Percentiles rank a stretch among this genome's conserved stretches.
Conservation (phyloP, 2,888 invertebrate species). For the Thalpophila matura region DNA sequence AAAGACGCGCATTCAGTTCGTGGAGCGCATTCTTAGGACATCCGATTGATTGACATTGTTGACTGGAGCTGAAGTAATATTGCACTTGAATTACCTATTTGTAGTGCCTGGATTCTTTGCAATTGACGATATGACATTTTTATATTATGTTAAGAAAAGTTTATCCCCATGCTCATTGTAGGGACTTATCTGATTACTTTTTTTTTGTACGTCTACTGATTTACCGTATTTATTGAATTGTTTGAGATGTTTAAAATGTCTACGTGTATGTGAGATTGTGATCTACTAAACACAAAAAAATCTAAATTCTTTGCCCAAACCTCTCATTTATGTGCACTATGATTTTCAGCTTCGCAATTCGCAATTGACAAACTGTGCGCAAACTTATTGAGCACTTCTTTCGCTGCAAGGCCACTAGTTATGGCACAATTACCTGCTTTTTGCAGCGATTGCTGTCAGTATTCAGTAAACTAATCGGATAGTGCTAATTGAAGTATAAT, state of each 20-base stretch:
- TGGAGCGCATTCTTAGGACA: constrained; percentile 38
- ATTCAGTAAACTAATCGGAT: constrained; percentile 30
- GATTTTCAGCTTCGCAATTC: background rate
- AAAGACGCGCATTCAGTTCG: constrained; percentile 11
- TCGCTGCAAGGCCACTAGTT: constrained; percentile 24
- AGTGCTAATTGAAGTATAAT: constrained; percentile 58
- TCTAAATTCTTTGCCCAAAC: no score
- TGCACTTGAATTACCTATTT: background rate
- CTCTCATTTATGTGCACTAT: no score
- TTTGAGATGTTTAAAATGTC: no score
- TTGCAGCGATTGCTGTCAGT: constrained; percentile 44
- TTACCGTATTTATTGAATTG: no score
- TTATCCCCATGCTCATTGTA: no score
- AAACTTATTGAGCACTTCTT: constrained; percentile 29
- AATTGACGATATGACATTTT: no score
- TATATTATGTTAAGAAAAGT: no score
- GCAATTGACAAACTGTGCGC: constrained; percentile 2
- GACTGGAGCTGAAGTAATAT: background rate
- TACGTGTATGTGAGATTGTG: no score
- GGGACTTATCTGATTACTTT: no score
- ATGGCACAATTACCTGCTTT: constrained; percentile 39
- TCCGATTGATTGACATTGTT: constrained; percentile 30
- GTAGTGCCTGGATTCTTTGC: no score
- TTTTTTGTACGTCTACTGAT: no score
- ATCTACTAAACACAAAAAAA: no score